These are phyloP conservation scores for Drosophila chauvacae DNA, from an alignment of 1,140 invertebrate genomes.

Conservation along the genomic window DNA sequence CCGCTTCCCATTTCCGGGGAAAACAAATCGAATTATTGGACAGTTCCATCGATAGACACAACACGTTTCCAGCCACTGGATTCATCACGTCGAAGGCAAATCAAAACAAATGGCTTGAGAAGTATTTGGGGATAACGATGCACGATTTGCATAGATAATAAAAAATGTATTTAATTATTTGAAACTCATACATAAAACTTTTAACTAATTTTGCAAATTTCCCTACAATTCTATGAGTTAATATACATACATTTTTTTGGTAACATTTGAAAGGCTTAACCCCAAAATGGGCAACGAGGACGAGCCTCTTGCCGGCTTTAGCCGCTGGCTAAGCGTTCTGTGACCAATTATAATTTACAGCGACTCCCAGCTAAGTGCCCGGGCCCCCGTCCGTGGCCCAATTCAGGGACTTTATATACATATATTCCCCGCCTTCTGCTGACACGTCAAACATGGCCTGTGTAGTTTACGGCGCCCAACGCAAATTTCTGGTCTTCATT, in stretches of 20 bases:
- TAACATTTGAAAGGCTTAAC: background rate
- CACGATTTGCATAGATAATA: background rate
- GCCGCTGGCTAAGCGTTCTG: constrained; percentile 37
- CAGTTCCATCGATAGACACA: constrained; percentile 3
- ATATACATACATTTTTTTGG: background rate
- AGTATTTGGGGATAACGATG: background rate
- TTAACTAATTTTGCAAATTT: background rate
- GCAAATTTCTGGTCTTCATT: constrained; percentile 61
- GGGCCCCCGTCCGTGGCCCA: background rate
- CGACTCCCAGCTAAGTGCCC: constrained; percentile 11
- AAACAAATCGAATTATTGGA: constrained; percentile 20
- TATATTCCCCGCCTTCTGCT: constrained; percentile 24
- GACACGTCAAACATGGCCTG: constrained; percentile 38
- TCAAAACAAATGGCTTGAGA: constrained; percentile 1
- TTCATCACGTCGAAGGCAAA: background rate
- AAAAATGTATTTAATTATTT: background rate
- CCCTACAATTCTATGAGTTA: background rate
- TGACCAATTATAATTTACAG: constrained; percentile 43
- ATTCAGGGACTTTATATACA: constrained; percentile 6
- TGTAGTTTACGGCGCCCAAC: constrained; percentile 31
- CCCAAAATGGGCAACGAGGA: constrained; percentile 4
- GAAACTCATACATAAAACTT: background rate
- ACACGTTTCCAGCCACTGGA: background rate
- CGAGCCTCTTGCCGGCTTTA: background rate
- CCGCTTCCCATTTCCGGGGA: background rate